Evolutionary conservation across 2,113 vertebrate genomes (phyloP).

Genomic region (Zosterops japonicus): DNA sequence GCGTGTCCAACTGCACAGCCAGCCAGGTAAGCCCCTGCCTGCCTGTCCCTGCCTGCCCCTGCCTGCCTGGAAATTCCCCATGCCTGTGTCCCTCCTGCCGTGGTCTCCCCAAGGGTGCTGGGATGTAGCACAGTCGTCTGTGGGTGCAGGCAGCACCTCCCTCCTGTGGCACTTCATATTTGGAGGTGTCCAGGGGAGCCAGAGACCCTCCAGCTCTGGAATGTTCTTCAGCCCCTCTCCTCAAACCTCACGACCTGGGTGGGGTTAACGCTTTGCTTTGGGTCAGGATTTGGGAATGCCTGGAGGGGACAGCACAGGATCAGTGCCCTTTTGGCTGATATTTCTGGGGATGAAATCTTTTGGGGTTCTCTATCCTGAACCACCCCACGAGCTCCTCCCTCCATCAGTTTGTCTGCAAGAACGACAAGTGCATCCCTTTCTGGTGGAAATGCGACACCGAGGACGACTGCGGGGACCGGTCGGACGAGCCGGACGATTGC

Average conservation of each 20-base stretch:
- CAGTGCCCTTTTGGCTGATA: neutral
- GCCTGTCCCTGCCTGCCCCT: neutral
- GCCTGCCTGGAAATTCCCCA: neutral
- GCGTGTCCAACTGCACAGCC: conserved; percentile 96
- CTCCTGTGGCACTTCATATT: neutral
- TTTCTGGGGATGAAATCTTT: neutral
- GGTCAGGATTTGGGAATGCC: neutral
- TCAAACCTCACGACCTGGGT: neutral
- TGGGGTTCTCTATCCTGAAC: neutral
- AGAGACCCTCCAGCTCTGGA: neutral
- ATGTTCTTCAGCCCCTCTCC: neutral
- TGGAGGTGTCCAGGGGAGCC: neutral
- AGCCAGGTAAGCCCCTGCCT: conserved; percentile 83
- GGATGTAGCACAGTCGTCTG: accelerated
- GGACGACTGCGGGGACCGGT: conserved; percentile 95
- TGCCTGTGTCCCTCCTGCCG: accelerated
- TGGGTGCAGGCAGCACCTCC: neutral
- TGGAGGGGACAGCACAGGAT: neutral
- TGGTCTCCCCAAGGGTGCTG: neutral
- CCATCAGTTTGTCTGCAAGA: conserved; percentile 94
- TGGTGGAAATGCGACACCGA: conserved; percentile 99
- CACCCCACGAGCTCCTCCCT: neutral
- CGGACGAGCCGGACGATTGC: conserved; percentile 90
- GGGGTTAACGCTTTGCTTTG: neutral
- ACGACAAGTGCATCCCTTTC: conserved; percentile 99